Conservation (phyloP, 2,888 invertebrate genomes). For the Elysia crispata region DNA sequence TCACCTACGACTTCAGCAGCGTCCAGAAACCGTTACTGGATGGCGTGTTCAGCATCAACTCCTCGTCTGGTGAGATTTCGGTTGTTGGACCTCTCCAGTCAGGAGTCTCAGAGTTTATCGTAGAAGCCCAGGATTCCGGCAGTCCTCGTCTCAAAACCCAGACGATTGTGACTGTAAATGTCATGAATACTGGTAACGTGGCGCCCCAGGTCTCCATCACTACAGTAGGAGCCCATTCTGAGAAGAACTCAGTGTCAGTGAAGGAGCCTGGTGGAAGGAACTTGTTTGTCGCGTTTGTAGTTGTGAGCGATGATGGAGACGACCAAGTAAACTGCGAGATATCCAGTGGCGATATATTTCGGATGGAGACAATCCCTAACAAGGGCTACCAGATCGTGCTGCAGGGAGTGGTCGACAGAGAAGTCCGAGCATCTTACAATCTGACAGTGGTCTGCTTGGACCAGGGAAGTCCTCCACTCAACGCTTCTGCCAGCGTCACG, state of each 20-base stretch:
- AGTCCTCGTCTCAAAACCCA: conserved; percentile 48
- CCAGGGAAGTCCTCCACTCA: conserved; percentile 55
- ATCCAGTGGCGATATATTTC: conserved; percentile 29
- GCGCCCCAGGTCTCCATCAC: conserved; percentile 43
- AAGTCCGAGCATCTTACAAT: conserved; percentile 87
- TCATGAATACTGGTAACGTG: conserved; percentile 49
- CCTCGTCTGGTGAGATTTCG: conserved; percentile 41
- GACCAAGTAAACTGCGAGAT: conserved; percentile 42
- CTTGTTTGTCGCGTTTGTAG: conserved; percentile 42
- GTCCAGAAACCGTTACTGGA: conserved; percentile 43
- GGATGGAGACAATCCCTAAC: conserved; percentile 45
- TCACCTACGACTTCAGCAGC: conserved; percentile 51
- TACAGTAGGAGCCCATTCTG: conserved; percentile 40
- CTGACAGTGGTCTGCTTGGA: conserved; percentile 94
- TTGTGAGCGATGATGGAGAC: conserved; percentile 44
- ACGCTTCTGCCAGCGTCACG: conserved; percentile 36
- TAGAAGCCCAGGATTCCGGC: conserved; percentile 51
- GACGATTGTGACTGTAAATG: conserved; percentile 45
- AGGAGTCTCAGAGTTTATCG: conserved; percentile 39
- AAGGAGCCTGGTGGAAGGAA: conserved; percentile 39
- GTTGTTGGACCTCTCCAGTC: conserved; percentile 34
- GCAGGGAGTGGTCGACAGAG: conserved; percentile 86
- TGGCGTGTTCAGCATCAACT: conserved; percentile 31
- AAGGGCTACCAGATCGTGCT: conserved; percentile 89
- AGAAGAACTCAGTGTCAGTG: conserved; percentile 46